phyloP scores from a whole-genome alignment of 2,113 vertebrate species.

The Calypte anna region DNA sequence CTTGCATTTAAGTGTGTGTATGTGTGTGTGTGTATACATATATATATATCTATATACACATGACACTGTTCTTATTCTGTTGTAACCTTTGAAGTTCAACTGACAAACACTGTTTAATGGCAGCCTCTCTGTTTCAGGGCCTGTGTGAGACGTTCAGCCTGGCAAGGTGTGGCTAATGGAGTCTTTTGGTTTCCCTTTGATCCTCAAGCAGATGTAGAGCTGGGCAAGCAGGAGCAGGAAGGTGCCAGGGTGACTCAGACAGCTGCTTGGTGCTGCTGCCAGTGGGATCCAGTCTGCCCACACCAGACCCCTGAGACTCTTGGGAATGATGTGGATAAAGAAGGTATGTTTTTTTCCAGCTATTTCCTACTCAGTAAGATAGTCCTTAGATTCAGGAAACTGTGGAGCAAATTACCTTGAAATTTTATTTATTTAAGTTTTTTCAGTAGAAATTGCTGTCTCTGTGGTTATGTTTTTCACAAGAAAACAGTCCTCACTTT shows the following conservation, averaged over 20 bases:
- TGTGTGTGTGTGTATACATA: too few species aligned
- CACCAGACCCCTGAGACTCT: fast-evolving
- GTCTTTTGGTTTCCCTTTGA: background rate
- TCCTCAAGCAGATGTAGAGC: background rate
- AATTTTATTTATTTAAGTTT: too few species aligned
- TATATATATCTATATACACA: too few species aligned
- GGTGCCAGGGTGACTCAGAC: fast-evolving
- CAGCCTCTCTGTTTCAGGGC: background rate
- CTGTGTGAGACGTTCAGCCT: background rate
- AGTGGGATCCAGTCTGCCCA: background rate
- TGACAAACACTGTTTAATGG: background rate
- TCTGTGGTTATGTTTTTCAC: background rate
- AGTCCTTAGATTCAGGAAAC: background rate
- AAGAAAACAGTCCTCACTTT: background rate
- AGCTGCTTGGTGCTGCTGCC: background rate
- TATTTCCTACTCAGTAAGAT: background rate
- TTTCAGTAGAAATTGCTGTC: background rate
- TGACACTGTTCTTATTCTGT: background rate
- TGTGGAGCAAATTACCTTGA: background rate
- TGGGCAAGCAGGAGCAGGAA: background rate
- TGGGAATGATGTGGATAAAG: background rate
- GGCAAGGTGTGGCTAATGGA: too few species aligned
- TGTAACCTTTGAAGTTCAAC: background rate
- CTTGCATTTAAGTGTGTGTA: background rate
- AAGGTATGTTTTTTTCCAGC: background rate